Evolutionary conservation across 2,113 vertebrate genomes (phyloP).

Genomic region (Vulpes lagopus): DNA sequence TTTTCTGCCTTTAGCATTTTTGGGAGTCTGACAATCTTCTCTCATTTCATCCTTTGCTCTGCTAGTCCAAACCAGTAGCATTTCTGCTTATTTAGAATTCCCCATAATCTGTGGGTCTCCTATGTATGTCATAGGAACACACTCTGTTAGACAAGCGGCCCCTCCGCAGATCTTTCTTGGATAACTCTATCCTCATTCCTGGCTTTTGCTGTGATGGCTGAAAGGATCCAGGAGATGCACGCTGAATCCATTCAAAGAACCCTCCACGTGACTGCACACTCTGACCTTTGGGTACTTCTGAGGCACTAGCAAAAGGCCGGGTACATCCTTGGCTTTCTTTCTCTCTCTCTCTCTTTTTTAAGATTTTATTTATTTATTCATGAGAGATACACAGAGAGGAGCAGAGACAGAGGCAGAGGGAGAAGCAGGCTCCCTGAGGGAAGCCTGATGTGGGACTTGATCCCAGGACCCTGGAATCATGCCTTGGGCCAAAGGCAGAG

Average conservation of each 20-base stretch:
- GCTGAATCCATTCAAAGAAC: neutral
- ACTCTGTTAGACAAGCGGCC: neutral
- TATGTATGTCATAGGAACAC: neutral
- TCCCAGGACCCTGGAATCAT: too few species aligned
- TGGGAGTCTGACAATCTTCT: neutral
- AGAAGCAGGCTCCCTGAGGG: too few species aligned
- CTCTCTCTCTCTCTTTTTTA: too few species aligned
- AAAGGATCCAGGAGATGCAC: neutral
- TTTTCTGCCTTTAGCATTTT: neutral
- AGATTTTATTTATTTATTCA: too few species aligned
- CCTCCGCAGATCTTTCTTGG: neutral
- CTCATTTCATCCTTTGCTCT: neutral
- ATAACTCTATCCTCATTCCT: neutral
- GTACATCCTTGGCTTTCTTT: neutral
- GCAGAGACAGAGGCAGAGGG: too few species aligned
- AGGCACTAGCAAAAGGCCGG: neutral
- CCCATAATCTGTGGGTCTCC: neutral
- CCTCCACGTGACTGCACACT: neutral
- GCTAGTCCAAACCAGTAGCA: rapidly evolving
- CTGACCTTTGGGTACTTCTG: neutral
- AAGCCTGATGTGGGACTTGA: too few species aligned
- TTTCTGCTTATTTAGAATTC: neutral
- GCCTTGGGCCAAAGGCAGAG: too few species aligned
- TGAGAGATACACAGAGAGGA: too few species aligned
- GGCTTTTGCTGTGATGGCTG: neutral